Percentiles rank a stretch among this genome's conserved stretches.
Conservation (phyloP, 2,113 vertebrate genomes). For the Gorsachius goisagi region DNA sequence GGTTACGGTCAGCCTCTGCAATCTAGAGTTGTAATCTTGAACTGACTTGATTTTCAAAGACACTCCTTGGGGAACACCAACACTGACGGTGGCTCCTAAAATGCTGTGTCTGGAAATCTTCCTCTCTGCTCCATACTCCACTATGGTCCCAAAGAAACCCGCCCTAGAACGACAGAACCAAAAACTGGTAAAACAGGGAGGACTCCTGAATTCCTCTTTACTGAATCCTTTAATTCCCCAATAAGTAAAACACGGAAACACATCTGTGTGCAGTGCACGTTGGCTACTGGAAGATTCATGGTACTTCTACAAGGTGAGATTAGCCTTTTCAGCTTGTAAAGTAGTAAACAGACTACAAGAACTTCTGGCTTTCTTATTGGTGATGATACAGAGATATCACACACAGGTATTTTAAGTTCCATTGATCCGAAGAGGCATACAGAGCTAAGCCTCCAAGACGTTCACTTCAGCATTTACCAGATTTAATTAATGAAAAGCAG, state of each 20-base stretch:
- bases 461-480: neutral
- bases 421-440: neutral
- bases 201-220: neutral
- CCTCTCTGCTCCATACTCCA: conserved; percentile 95
- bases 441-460: neutral
- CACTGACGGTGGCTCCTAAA: conserved; percentile 90
- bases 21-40: neutral
- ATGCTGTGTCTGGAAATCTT: conserved; percentile 97
- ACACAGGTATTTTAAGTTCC: neutral
- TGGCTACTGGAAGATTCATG: neutral
- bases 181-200: neutral
- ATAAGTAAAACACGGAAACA: neutral
- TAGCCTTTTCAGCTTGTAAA: neutral
- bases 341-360: neutral
- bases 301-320: neutral
- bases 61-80: conserved; percentile 94
- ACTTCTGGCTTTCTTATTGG: neutral
- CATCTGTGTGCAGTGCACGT: neutral
- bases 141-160: conserved; percentile 93
- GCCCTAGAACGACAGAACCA: conserved; percentile 74
- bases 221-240: neutral
- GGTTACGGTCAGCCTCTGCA: neutral
- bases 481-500: neutral
- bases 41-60: conserved; percentile 97
- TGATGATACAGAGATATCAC: neutral